Evolutionary conservation across 1,140 invertebrate genomes (phyloP), one percentile per base, ranked within the genome.

Genomic region (Rhysida immarginata): DNA sequence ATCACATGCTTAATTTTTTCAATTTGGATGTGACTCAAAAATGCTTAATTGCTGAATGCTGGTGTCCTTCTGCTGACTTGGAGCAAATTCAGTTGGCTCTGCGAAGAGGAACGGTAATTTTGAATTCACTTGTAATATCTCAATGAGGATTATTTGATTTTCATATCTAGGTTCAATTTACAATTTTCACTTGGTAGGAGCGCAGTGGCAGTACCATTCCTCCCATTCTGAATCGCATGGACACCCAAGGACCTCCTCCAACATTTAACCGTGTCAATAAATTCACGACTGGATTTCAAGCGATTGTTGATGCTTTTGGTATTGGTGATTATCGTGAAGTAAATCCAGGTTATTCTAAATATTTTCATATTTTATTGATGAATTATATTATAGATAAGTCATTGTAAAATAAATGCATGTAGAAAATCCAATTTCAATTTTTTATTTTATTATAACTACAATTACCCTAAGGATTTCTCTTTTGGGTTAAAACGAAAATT

Each of bases 231-330:
- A 96, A 97, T 71, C 81, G 89, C 26, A 91, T 97, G 71, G 79
- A 83, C 46, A 93, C 90, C 0, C 78, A 81, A 61, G 90, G 96
- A 70, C 75, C 79, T 58, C 94, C 95, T 18, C 95, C 95, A 0
- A 98, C 96, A 0, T 98, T 89, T 68, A 90, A 96, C 71, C 77
- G 88, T 20, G 88, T 88, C 24, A 98, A 98, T 72, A 92, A 92
- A 66, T 97, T 98, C 67, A 98, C 96, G 0, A 76, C 77, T 64
- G 94, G 87, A 24, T 99, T 97, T 75, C 95, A 99, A 73, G 85
- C 80, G 65, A 78, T 99, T 57, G 92, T 99, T 59, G 92, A 98
- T 72, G 80, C 94, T 0, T 98, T 98, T 66, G 96, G 95, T 57
- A 82, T 98, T 29, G 91, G 93, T 41, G 83, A 81, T 8, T 98